phyloP scores from a whole-genome alignment of 2,113 vertebrate genomes.

The Dermatemys mawii region DNA sequence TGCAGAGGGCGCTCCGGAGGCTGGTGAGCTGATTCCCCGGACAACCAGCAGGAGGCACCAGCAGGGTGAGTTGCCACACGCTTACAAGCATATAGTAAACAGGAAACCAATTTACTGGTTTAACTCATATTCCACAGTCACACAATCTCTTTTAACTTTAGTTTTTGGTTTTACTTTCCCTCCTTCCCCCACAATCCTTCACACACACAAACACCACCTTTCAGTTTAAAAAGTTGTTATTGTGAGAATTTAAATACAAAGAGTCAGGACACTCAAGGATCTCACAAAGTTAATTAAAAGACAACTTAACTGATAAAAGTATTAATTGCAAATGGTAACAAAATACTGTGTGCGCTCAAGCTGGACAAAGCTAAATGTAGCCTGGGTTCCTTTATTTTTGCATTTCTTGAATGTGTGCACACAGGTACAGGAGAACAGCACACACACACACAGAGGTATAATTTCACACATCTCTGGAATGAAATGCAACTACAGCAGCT shows the following conservation, averaged over 20 bases:
- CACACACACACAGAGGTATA: not conserved
- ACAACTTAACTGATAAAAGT: not conserved
- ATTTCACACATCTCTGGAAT: not conserved
- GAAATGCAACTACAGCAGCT: not conserved
- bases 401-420: not conserved
- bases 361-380: not conserved
- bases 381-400: not conserved
- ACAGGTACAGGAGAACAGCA: not conserved
- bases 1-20: too few species aligned
- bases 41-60: too few species aligned
- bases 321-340: not conserved
- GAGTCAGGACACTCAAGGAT: not conserved
- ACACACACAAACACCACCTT: too few species aligned
- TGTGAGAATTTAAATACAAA: not conserved
- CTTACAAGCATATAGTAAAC: conserved; percentile 53
- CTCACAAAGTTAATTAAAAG: not conserved
- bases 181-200: conserved; percentile 4
- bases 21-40: too few species aligned
- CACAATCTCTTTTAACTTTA: conserved; percentile 23
- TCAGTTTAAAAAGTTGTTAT: not conserved
- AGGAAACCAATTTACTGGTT: conserved; percentile 49
- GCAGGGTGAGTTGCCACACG: too few species aligned
- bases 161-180: conserved; percentile 34
- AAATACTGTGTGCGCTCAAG: not conserved
- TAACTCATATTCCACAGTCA: conserved; percentile 52